Percentiles rank a stretch among this genome's conserved stretches.
These are phyloP conservation scores for Sitta europaea DNA, from an alignment of 2,113 vertebrate species.

Conservation along the genomic window DNA sequence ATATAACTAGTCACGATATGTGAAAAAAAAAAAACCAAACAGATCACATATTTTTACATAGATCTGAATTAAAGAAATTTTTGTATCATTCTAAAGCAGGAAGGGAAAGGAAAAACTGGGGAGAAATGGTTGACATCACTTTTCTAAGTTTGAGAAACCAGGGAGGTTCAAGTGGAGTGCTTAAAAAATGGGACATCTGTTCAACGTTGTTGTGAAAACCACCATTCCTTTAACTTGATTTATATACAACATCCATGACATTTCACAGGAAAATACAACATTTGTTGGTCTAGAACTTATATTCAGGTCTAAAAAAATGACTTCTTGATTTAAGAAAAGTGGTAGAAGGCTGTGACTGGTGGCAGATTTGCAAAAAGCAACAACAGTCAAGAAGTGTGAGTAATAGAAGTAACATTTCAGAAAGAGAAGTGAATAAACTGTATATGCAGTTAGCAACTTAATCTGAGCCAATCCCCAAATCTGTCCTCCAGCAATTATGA, in stretches of 20 bases:
- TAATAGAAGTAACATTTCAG: neutral
- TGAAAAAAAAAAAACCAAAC: neutral
- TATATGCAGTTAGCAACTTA: neutral
- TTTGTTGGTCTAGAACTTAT: neutral
- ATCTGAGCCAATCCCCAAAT: neutral
- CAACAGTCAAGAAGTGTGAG: neutral
- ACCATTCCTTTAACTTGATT: neutral
- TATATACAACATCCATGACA: neutral
- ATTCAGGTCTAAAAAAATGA: neutral
- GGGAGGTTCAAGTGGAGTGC: neutral
- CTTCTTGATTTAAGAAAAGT: neutral
- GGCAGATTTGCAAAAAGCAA: neutral
- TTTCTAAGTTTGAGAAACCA: neutral
- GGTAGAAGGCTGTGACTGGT: neutral
- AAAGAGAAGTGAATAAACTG: neutral
- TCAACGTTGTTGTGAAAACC: neutral
- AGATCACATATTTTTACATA: neutral
- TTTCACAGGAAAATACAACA: neutral
- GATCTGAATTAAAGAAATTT: neutral
- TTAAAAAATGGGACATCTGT: neutral
- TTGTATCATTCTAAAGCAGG: neutral
- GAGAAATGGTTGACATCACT: neutral
- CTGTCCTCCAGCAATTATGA: neutral
- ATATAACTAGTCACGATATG: neutral
- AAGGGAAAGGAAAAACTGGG: neutral